Conservation (phyloP, 2,797 vertebrate genomes). For the Notoglanidium macrostoma region DNA sequence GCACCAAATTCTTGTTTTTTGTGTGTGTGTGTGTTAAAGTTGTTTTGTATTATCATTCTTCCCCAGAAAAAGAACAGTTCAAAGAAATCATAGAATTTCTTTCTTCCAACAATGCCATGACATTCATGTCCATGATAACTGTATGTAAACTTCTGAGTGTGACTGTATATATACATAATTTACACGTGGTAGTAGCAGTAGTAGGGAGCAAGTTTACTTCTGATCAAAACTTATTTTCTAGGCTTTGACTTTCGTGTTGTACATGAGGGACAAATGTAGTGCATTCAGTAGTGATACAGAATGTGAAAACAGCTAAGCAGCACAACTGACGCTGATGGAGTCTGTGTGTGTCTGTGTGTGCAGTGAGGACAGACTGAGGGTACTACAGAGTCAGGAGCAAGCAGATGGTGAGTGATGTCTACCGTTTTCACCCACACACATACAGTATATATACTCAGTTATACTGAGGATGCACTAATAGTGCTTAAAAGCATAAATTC, state of each 20-base stretch:
- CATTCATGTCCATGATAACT: too few relatives aligned
- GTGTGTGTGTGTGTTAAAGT: too few relatives aligned
- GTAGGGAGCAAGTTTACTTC: background rate
- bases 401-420: slow-evolving; percentile 81
- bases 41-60: too few relatives aligned
- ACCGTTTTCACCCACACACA: slow-evolving; percentile 4
- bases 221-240: background rate
- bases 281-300: background rate
- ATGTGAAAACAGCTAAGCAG: background rate
- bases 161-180: too few relatives aligned
- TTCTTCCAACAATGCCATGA: too few relatives aligned
- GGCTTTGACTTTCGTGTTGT: background rate
- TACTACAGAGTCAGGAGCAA: slow-evolving; percentile 75
- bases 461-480: background rate
- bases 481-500: background rate
- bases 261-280: background rate
- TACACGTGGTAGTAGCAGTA: background rate
- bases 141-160: too few relatives aligned
- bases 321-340: background rate
- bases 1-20: too few relatives aligned
- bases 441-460: background rate
- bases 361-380: slow-evolving; percentile 83
- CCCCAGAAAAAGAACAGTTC: too few relatives aligned
- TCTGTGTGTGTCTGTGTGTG: slow-evolving; percentile 46
- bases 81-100: too few relatives aligned